These are phyloP conservation scores for Mesaphorura yosii DNA, from an alignment of 1,140 invertebrate genomes.

Conservation along the genomic window DNA sequence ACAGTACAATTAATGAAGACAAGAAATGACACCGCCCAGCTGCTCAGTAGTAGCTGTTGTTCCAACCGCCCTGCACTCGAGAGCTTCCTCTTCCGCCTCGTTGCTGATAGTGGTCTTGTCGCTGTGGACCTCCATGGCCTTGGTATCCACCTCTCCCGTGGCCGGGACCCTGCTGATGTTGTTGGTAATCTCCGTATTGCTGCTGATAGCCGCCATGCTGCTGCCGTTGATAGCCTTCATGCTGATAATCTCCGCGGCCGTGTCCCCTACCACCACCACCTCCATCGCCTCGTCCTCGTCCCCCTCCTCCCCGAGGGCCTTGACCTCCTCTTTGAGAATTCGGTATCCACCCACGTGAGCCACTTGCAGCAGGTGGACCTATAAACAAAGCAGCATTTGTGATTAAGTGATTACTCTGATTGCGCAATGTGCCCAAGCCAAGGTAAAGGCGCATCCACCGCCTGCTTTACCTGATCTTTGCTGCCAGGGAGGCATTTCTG, in stretches of 20 bases:
- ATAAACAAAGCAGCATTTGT: too few relatives aligned
- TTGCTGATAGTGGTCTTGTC: too few relatives aligned
- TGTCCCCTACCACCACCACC: slow-evolving; percentile 31
- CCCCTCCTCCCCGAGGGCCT: slow-evolving; percentile 32
- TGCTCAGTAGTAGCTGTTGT: too few relatives aligned
- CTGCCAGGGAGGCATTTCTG: slow-evolving; percentile 90
- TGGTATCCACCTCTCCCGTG: slow-evolving; percentile 10
- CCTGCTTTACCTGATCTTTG: slow-evolving; percentile 42
- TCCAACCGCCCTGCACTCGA: too few relatives aligned
- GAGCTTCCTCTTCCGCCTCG: too few relatives aligned
- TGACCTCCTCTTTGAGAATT: slow-evolving; percentile 32
- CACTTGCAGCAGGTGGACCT: too few relatives aligned
- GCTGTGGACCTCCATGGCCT: slow-evolving; percentile 2
- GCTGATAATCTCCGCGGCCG: slow-evolving; percentile 15
- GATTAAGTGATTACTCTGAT: too few relatives aligned
- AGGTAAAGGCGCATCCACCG: slow-evolving; percentile 3
- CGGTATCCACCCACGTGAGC: slow-evolving; percentile 32
- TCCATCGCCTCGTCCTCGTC: slow-evolving; percentile 27
- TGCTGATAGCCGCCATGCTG: background rate
- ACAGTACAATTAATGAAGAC: too few relatives aligned
- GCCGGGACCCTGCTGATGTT: slow-evolving; percentile 6
- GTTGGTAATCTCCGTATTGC: background rate
- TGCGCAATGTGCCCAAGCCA: too few relatives aligned
- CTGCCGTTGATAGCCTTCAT: background rate
- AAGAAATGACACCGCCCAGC: too few relatives aligned